A percentile compares a stretch with the other conserved stretches of the same genome.
These are phyloP conservation scores for Ceramica pisi DNA, from an alignment of 2,888 invertebrate species.

Conservation along the genomic window DNA sequence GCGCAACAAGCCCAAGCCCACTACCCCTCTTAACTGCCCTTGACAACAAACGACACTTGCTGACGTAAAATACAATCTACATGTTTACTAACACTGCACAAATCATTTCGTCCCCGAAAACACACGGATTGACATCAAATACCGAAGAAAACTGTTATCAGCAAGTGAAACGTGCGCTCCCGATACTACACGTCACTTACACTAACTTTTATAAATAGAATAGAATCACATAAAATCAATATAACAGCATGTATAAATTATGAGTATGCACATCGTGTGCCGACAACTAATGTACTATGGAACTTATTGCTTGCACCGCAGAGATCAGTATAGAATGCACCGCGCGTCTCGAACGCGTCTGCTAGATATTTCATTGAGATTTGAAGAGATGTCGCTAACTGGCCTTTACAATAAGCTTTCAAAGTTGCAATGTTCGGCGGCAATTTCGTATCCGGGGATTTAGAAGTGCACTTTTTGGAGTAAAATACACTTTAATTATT, in stretches of 20 bases:
- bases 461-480: slow-evolving; percentile 18
- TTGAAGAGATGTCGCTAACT: slow-evolving; percentile 68
- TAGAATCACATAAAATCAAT: slow-evolving; percentile 66
- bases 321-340: slow-evolving; percentile 50
- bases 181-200: slow-evolving; percentile 40
- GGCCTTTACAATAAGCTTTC: slow-evolving; percentile 51
- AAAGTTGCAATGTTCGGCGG: slow-evolving; percentile 51
- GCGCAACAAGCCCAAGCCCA: slow-evolving; percentile 7
- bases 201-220: slow-evolving; percentile 65
- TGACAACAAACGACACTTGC: slow-evolving; percentile 40
- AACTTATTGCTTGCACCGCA: slow-evolving; percentile 41
- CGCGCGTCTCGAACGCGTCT: slow-evolving; percentile 28
- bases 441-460: slow-evolving; percentile 31
- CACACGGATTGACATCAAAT: not conserved
- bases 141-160: slow-evolving; percentile 46
- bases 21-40: slow-evolving; percentile 13
- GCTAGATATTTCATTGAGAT: slow-evolving; percentile 60
- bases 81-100: slow-evolving; percentile 48
- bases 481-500: not conserved
- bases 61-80: slow-evolving; percentile 23
- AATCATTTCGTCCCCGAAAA: slow-evolving; percentile 3
- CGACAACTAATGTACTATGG: slow-evolving; percentile 36
- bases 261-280: slow-evolving; percentile 50
- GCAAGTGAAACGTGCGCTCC: slow-evolving; percentile 20
- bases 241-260: slow-evolving; percentile 62